A percentile compares a stretch with the other conserved stretches of the same genome.
These are phyloP conservation scores for Nannobrachium achirus DNA, from an alignment of 2,113 vertebrate genomes.

Conservation along the genomic window DNA sequence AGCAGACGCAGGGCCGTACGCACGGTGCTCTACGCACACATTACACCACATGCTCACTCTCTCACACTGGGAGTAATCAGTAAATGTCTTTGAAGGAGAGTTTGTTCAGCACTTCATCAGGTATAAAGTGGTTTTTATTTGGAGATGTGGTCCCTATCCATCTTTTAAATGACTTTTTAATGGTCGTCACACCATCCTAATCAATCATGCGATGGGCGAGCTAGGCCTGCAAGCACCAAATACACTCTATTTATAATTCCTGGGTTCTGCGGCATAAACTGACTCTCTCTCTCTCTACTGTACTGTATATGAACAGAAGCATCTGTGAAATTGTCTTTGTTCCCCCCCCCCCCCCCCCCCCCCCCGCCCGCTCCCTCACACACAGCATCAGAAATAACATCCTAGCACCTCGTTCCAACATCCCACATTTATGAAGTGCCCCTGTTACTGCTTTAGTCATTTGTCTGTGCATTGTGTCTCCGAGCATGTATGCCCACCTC, in stretches of 20 bases:
- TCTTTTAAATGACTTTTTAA: constrained; percentile 87
- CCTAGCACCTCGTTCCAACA: constrained; percentile 1
- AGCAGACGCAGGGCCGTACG: constrained; percentile 42
- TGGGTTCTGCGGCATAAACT: constrained; percentile 56
- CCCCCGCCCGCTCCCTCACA: no score
- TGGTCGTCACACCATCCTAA: constrained; percentile 80
- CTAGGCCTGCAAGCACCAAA: constrained; percentile 66
- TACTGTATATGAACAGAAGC: constrained; percentile 36
- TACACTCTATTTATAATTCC: constrained; percentile 73
- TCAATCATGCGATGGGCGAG: constrained; percentile 80
- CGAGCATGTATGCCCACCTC: constrained; percentile 6
- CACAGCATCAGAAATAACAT: constrained; percentile 33
- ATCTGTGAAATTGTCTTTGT: constrained; percentile 23
- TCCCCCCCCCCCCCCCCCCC: background rate
- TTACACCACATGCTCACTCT: constrained; percentile 54
- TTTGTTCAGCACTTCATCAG: constrained; percentile 83
- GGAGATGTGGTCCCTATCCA: constrained; percentile 82
- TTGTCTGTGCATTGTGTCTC: constrained; percentile 21
- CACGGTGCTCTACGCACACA: constrained; percentile 38
- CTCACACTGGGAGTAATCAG: constrained; percentile 67
- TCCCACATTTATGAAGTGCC: constrained; percentile 15
- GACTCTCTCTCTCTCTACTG: constrained; percentile 30
- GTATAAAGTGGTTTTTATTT: constrained; percentile 83
- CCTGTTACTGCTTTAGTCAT: background rate
- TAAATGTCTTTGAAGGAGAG: constrained; percentile 79